Evolutionary conservation across 2,888 invertebrate genomes (phyloP), one percentile per base, ranked within the genome.

Genomic region (Hecatera dysodea): DNA sequence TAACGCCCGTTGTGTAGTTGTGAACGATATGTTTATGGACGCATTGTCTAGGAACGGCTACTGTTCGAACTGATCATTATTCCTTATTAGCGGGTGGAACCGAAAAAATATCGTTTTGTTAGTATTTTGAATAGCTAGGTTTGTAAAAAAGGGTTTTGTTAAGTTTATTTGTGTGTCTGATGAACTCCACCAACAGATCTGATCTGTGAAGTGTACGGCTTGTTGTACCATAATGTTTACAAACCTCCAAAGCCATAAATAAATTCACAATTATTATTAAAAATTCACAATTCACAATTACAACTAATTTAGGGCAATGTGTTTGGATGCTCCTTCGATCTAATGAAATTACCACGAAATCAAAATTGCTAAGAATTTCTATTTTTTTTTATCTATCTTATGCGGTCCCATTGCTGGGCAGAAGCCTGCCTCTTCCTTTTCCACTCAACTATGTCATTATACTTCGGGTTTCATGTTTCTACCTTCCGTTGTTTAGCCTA

Each of bases 1-100:
- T 91, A 89, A 89, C 90, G 88, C 90, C 88, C 87, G 84, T 88
- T 88, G 90, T 88, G 85, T 89, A 86, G 89, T 87, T 89, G 88
- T 86, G 78, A 82, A 88, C 63, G 76, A 84, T 84, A 85, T 84
- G 88, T 89, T 89, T 89, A 88, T 88, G 80, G 69, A 57, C 22
- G 67, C 72, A 88, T 89, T 88, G 87, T 88, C 83, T 85, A 86
- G 84, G 80, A 72, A 56, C 56, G 33, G 88, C 89, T 89, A 88
- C 89, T 76, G 89, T 83, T 60, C 64, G 63, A 52, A 63, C 69
- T 50, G 52, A 11, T 44, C 22, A 52, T 67, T 78, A 67, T 71
- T 73, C 65, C 69, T 46, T 73, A 29, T 69, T 67, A 68, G 62
- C 71, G 68, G 65, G 74, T 48, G 66, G 64, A 44, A 59, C 52